phyloP scores from a whole-genome alignment of 1,140 invertebrate species.

The Penaeus japonicus region DNA sequence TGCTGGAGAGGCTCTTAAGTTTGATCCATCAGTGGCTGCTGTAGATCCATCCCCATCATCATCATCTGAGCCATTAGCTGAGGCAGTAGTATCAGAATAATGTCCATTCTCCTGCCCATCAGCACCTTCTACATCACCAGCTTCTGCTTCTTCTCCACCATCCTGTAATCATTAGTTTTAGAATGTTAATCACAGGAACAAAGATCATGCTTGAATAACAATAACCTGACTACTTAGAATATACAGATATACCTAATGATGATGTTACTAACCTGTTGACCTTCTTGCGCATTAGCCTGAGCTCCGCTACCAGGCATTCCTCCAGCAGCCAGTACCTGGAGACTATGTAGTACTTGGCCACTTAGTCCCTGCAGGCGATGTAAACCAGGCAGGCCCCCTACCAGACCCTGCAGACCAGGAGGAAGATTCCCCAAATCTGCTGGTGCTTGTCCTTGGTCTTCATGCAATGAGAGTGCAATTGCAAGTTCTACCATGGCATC shows the following conservation, averaged over 20 bases:
- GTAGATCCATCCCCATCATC: conserved; percentile 96
- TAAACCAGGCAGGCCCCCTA: conserved; percentile 64
- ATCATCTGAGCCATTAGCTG: conserved; percentile 88
- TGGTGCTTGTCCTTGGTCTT: conserved; percentile 67
- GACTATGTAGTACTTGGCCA: conserved; percentile 66
- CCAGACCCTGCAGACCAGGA: conserved; percentile 65
- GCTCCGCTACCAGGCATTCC: conserved; percentile 60
- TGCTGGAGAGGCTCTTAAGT: conserved; percentile 83
- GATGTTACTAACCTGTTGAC: conserved; percentile 46
- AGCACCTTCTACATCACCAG: conserved; percentile 55
- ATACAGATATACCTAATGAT: neutral
- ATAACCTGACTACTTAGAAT: neutral
- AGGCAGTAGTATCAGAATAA: conserved; percentile 81
- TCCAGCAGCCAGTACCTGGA: conserved; percentile 58
- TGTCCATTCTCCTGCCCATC: conserved; percentile 66
- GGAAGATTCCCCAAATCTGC: conserved; percentile 59
- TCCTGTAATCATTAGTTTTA: conserved; percentile 6
- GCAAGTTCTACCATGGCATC: conserved; percentile 96
- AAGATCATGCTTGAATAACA: neutral
- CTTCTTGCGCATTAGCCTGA: conserved; percentile 58
- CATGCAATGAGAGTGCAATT: conserved; percentile 90
- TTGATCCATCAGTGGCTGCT: conserved; percentile 84
- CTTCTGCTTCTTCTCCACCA: conserved; percentile 54
- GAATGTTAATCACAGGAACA: neutral
- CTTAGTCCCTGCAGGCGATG: conserved; percentile 65